Evolutionary conservation across 1,140 invertebrate species (phyloP).

Genomic region (fruit fly (Drosophila melanogaster)): Release_6_plus_ISO1_MT NT_033779.5:9288501-9289000

Average conservation of each 20-base stretch:
- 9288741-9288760: constrained; percentile 77
- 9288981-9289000: constrained; percentile 77
- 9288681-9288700: background rate
- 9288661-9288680: constrained; percentile 18
- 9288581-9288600: constrained; percentile 54
- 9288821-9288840: constrained; percentile 59
- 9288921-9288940: background rate
- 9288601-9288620: constrained; percentile 64
- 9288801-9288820: constrained; percentile 41
- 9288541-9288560: background rate
- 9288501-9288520: background rate
- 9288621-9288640: constrained; percentile 13
- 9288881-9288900: constrained; percentile 40
- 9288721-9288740: constrained; percentile 43
- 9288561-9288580: constrained; percentile 11
- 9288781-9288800: constrained; percentile 59
- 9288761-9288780: constrained; percentile 53
- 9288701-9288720: constrained; percentile 28
- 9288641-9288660: constrained; percentile 7
- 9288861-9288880: constrained; percentile 43
- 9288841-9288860: constrained; percentile 18
- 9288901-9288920: constrained; percentile 8
- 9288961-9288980: constrained; percentile 66
- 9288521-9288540: background rate
- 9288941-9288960: constrained; percentile 32